Percentiles rank a stretch among this genome's conserved stretches.
Evolutionary conservation across 2,888 invertebrate species (phyloP).

Genomic region (Cactoblastis cactorum): DNA sequence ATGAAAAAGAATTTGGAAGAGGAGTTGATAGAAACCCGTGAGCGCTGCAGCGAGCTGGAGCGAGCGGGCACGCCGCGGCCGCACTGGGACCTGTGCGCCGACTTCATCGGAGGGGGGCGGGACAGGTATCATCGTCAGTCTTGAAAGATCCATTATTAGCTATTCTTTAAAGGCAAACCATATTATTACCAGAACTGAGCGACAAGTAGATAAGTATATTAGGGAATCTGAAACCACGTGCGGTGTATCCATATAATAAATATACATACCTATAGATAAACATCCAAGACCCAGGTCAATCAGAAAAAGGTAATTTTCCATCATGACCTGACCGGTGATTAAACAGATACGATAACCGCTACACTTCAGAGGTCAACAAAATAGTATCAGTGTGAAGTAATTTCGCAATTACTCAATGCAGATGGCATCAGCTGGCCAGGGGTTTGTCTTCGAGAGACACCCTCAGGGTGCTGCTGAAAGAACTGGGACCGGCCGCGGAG

Average conservation of each 20-base stretch:
- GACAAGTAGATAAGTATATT: too few relatives aligned
- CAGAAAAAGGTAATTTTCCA: too few relatives aligned
- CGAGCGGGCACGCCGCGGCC: constrained; percentile 72
- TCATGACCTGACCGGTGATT: too few relatives aligned
- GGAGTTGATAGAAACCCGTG: constrained; percentile 60
- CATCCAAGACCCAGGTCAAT: too few relatives aligned
- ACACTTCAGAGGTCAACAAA: too few relatives aligned
- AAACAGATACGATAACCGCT: too few relatives aligned
- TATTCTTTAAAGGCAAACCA: too few relatives aligned
- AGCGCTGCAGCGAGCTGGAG: constrained; percentile 63
- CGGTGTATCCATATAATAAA: too few relatives aligned
- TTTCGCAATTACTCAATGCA: constrained; percentile 21
- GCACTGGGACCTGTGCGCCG: constrained; percentile 70
- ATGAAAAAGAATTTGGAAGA: constrained; percentile 52
- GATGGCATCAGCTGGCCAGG: constrained; percentile 66
- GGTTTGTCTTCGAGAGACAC: constrained; percentile 62
- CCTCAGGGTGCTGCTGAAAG: constrained; percentile 63
- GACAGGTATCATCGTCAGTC: constrained; percentile 41
- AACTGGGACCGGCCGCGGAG: constrained; percentile 70
- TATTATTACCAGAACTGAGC: too few relatives aligned
- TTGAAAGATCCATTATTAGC: background rate
- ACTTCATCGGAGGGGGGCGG: constrained; percentile 71
- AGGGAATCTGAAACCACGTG: too few relatives aligned
- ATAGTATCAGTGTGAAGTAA: too few relatives aligned
- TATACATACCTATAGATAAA: too few relatives aligned